phyloP scores from a whole-genome alignment of 2,888 invertebrate genomes.

The Andricus quercusramuli region DNA sequence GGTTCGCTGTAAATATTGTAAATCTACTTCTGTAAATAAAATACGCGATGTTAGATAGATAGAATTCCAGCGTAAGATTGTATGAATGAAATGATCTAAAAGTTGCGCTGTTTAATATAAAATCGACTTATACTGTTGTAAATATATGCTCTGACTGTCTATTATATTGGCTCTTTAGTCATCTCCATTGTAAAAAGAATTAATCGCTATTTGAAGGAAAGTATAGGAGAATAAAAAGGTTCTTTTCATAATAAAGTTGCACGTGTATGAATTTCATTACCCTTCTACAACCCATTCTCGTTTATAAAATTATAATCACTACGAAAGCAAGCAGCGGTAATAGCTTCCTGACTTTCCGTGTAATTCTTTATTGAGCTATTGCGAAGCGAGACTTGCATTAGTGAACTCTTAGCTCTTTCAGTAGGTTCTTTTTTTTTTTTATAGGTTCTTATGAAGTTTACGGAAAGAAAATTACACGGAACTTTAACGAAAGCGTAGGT shows the following conservation, averaged over 20 bases:
- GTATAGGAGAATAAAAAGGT: conserved; percentile 33
- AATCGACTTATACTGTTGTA: conserved; percentile 25
- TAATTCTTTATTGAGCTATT: conserved; percentile 37
- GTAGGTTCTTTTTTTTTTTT: not conserved
- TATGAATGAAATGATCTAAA: conserved; percentile 4
- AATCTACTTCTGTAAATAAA: conserved; percentile 73
- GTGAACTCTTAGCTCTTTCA: conserved; percentile 12
- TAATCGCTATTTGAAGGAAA: conserved; percentile 36
- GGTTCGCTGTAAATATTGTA: conserved; percentile 76
- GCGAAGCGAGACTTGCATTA: conserved; percentile 33
- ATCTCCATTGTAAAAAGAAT: conserved; percentile 26
- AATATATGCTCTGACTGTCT: conserved; percentile 38
- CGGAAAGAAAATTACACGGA: conserved; percentile 37
- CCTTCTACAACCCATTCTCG: conserved; percentile 28
- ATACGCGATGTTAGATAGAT: conserved; percentile 42
- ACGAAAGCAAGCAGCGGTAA: conserved; percentile 34
- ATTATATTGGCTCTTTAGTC: conserved; percentile 41
- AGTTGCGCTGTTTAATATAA: conserved; percentile 26
- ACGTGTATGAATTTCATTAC: conserved; percentile 37
- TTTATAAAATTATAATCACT: conserved; percentile 42
- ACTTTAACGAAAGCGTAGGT: conserved; percentile 29
- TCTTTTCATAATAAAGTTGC: conserved; percentile 36
- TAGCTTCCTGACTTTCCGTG: conserved; percentile 39
- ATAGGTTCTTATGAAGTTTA: conserved; percentile 22
- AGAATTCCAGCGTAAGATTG: conserved; percentile 9